Conservation (phyloP, 1,140 invertebrate species). For the Antheraea pernyi region DNA sequence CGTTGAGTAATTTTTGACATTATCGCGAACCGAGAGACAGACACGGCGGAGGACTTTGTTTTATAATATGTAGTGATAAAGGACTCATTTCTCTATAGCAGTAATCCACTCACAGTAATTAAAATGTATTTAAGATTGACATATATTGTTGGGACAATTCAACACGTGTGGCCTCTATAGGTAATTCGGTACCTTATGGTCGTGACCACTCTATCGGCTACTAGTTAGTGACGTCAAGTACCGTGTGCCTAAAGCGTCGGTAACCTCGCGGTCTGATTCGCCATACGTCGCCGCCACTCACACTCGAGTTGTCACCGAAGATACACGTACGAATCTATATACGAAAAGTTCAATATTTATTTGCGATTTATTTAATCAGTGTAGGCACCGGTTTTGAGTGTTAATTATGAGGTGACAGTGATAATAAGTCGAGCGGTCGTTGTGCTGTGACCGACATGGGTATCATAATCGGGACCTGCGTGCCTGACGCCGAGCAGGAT, state of each 20-base stretch:
- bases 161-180: too few relatives aligned
- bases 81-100: too few relatives aligned
- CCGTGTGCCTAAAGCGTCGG: constrained; percentile 44
- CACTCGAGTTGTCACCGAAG: constrained; percentile 21
- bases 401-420: constrained; percentile 20
- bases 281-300: constrained; percentile 32
- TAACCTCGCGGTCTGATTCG: constrained; percentile 11
- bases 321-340: constrained; percentile 23
- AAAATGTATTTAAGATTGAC: too few relatives aligned
- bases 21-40: too few relatives aligned
- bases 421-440: neutral
- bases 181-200: too few relatives aligned
- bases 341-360: neutral
- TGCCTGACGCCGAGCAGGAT: constrained; percentile 84
- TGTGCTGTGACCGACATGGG: constrained; percentile 79
- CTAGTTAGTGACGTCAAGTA: constrained; percentile 46
- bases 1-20: too few relatives aligned
- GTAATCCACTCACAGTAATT: too few relatives aligned
- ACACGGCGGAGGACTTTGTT: too few relatives aligned
- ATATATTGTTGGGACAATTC: too few relatives aligned
- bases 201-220: constrained; percentile 5
- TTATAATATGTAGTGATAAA: too few relatives aligned
- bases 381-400: neutral
- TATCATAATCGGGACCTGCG: constrained; percentile 87
- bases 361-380: neutral